These are phyloP conservation scores for Corvus hawaiiensis DNA, from an alignment of 2,113 vertebrate genomes.

Conservation along the genomic window DNA sequence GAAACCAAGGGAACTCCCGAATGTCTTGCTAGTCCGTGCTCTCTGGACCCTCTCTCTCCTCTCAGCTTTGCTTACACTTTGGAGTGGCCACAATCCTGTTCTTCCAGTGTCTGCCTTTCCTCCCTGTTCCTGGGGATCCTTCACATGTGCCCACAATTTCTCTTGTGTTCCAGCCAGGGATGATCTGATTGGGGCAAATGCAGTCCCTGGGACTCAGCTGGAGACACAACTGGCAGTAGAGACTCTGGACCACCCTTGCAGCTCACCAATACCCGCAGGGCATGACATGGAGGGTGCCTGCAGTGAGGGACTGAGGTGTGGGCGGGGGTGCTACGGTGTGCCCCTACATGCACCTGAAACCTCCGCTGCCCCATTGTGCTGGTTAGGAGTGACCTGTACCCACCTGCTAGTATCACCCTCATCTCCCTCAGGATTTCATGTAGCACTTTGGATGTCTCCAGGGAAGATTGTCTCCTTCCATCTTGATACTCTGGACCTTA, in stretches of 20 bases:
- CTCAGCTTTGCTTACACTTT: neutral
- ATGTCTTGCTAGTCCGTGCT: neutral
- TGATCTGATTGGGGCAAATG: neutral
- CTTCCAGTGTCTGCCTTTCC: neutral
- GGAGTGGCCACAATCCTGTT: neutral
- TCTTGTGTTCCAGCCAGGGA: neutral
- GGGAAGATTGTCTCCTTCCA: neutral
- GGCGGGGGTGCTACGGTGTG: accelerated
- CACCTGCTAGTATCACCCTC: neutral
- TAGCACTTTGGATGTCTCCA: neutral
- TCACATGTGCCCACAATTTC: neutral
- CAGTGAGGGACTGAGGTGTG: neutral
- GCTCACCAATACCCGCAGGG: neutral
- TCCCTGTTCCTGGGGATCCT: neutral
- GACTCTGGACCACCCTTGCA: neutral
- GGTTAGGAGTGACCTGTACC: neutral
- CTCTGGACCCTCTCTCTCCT: neutral
- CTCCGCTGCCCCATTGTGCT: neutral
- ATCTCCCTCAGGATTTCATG: neutral
- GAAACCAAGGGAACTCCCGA: neutral
- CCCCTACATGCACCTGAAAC: neutral
- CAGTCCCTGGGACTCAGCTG: neutral
- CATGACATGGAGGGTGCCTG: neutral
- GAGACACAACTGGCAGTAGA: neutral
- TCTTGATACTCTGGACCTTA: neutral